phyloP scores from a whole-genome alignment of 2,113 vertebrate species.

The Tonatia bakeri region DNA sequence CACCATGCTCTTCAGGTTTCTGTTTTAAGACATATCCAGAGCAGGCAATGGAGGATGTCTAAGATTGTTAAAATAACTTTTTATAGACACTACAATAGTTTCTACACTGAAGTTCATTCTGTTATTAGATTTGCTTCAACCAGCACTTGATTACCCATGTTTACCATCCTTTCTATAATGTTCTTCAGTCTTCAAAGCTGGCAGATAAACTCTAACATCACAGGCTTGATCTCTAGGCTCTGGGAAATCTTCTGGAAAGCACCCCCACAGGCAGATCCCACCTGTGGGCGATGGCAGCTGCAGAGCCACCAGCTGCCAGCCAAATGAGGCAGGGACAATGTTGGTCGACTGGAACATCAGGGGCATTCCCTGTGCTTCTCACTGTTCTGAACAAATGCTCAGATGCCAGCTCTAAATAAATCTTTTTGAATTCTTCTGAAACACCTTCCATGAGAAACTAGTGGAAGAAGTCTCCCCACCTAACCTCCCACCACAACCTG shows the following conservation, averaged over 20 bases:
- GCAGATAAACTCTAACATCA: background rate
- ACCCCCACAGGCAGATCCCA: background rate
- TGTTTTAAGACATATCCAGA: background rate
- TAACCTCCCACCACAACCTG: background rate
- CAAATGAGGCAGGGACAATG: background rate
- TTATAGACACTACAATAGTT: background rate
- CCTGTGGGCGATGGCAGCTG: background rate
- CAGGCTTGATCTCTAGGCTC: background rate
- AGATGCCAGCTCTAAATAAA: background rate
- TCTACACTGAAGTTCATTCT: background rate
- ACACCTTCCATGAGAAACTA: background rate
- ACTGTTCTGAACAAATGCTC: background rate
- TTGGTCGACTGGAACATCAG: background rate
- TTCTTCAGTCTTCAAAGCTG: background rate
- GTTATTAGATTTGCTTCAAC: background rate
- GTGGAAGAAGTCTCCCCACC: background rate
- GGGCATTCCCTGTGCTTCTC: background rate
- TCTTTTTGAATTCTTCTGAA: background rate
- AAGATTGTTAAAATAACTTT: conserved; percentile 3
- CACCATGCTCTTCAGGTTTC: background rate
- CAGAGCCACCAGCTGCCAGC: background rate
- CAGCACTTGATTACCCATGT: background rate
- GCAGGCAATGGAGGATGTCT: background rate
- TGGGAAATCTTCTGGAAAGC: background rate
- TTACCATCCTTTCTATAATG: background rate